Conservation (phyloP, 2,888 invertebrate species). For the Epirrhoe alternata region DNA sequence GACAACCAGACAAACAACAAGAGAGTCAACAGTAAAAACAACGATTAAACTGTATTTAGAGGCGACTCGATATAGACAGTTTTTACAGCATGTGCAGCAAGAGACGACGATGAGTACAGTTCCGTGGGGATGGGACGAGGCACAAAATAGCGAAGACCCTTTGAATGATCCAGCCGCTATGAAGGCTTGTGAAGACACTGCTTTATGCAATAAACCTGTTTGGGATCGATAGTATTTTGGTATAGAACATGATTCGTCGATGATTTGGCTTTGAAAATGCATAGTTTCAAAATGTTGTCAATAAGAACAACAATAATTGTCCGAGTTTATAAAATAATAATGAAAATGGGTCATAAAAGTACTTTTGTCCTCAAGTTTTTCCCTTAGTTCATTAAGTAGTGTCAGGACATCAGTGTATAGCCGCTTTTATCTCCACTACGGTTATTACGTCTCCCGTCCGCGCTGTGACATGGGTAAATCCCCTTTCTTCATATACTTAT, state of each 20-base stretch:
- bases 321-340: not conserved
- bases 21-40: not conserved
- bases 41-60: not conserved
- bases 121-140: constrained; percentile 4
- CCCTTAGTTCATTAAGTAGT: constrained; percentile 16
- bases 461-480: constrained; percentile 80
- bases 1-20: not conserved
- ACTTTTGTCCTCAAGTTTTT: not conserved
- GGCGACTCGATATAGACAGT: not conserved
- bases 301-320: not conserved
- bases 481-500: constrained; percentile 75
- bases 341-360: not conserved
- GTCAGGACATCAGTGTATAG: constrained; percentile 49
- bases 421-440: constrained; percentile 67
- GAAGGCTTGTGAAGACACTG: constrained; percentile 22
- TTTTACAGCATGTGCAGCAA: not conserved
- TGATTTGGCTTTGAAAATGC: no score
- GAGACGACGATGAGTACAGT: constrained; percentile 26
- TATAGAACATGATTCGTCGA: not conserved
- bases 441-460: constrained; percentile 73
- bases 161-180: not conserved
- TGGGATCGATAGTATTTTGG: constrained; percentile 12
- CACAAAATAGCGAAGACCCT: not conserved
- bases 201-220: constrained; percentile 26
- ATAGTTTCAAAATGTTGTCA: no score